These are phyloP conservation scores for Onychostruthus taczanowskii DNA, from an alignment of 2,113 vertebrate genomes.

Conservation along the genomic window DNA sequence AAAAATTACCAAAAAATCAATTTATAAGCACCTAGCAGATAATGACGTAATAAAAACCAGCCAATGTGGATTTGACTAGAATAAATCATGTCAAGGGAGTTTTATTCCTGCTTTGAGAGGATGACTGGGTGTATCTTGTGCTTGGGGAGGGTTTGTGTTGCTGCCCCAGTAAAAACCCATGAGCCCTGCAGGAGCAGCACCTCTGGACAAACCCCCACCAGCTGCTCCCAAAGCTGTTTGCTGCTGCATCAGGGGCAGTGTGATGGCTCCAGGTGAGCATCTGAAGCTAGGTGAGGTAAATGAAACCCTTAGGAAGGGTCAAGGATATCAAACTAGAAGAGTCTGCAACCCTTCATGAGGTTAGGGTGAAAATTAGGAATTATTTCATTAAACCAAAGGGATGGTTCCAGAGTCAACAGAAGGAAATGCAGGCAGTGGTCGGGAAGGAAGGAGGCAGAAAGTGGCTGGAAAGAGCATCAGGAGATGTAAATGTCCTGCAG, in stretches of 20 bases:
- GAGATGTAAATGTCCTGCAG: neutral
- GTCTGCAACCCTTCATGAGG: neutral
- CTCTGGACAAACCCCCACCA: neutral
- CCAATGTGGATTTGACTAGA: neutral
- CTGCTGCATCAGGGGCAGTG: neutral
- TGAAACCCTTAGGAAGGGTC: neutral
- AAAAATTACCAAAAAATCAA: neutral
- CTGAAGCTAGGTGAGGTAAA: neutral
- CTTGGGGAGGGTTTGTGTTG: neutral
- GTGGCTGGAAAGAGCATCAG: neutral
- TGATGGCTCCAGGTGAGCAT: neutral
- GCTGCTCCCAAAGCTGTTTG: neutral
- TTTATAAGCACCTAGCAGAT: neutral
- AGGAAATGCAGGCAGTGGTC: neutral
- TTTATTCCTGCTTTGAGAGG: neutral
- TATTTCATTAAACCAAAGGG: fast-evolving
- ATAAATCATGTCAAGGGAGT: neutral
- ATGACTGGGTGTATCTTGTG: neutral
- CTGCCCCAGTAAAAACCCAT: neutral
- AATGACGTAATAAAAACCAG: neutral
- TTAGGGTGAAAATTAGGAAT: neutral
- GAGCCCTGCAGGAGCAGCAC: neutral
- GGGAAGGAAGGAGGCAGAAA: neutral
- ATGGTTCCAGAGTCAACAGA: neutral
- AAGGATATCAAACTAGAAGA: neutral